Conservation (phyloP, 1,140 invertebrate species). For the Halesus radiatus region DNA sequence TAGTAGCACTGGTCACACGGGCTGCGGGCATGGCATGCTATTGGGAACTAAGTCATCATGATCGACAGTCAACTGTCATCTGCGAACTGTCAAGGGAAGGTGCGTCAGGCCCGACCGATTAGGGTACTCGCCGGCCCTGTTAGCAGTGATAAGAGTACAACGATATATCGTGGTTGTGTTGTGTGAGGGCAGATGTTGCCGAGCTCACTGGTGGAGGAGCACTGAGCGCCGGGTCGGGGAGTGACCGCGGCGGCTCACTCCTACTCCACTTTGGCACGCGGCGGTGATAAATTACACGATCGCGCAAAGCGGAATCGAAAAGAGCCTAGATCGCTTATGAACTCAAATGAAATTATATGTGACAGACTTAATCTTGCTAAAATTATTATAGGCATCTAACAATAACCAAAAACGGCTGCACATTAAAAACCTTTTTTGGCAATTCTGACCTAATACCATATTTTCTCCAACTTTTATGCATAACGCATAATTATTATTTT, state of each 20-base stretch:
- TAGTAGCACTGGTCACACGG: neutral
- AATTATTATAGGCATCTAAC: neutral
- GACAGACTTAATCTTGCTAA: no score
- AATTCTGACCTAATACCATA: no score
- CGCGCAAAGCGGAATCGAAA: conserved; percentile 13
- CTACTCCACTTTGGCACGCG: conserved; percentile 45
- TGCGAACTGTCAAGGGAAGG: neutral
- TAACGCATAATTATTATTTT: no score
- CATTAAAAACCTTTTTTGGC: neutral
- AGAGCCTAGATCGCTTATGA: neutral
- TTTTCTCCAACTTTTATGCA: no score
- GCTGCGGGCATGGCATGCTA: neutral
- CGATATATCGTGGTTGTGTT: neutral
- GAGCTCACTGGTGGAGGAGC: conserved; percentile 27
- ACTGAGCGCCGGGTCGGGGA: conserved; percentile 24
- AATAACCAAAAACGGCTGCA: neutral
- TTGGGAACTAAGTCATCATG: neutral
- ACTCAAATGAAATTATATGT: neutral
- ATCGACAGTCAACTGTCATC: neutral
- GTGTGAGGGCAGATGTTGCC: conserved; percentile 31
- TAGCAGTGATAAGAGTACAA: neutral
- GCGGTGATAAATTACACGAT: conserved; percentile 32
- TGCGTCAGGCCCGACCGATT: neutral
- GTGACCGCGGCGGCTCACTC: conserved; percentile 30
- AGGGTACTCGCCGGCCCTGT: no score